Percentiles rank a stretch among this genome's conserved stretches.
phyloP scores from a whole-genome alignment of 37 sponge, comb jelly and placozoan genomes.

The Cladorhizidae sp. region DNA sequence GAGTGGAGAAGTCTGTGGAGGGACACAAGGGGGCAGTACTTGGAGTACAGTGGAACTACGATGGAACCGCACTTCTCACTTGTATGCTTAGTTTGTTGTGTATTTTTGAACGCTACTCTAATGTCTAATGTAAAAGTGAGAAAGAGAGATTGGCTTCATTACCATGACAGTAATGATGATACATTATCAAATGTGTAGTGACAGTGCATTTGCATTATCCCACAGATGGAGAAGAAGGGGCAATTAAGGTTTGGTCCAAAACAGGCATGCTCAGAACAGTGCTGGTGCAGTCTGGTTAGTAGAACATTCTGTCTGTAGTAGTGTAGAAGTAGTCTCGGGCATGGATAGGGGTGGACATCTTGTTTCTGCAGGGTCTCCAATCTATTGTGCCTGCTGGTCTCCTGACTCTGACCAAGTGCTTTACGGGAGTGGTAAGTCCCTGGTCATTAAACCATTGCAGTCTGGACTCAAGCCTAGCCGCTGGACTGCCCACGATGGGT shows the following conservation, averaged over 20 bases:
- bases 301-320: not conserved
- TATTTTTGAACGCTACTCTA: not conserved
- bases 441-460: conserved; percentile 89
- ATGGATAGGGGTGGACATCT: conserved; percentile 14
- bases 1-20: conserved; percentile 91
- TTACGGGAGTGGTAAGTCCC: conserved; percentile 77
- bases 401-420: conserved; percentile 92
- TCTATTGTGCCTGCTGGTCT: conserved; percentile 89
- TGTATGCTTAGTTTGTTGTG: conserved; percentile 27
- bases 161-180: no score
- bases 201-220: not conserved
- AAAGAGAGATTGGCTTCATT: no score
- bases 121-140: not conserved
- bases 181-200: no score
- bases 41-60: conserved; percentile 78
- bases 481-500: conserved; percentile 98
- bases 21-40: conserved; percentile 97
- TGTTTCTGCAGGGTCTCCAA: conserved; percentile 65
- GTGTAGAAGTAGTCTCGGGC: no score
- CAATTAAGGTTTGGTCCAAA: conserved; percentile 93
- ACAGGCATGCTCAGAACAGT: conserved; percentile 90
- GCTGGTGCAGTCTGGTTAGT: conserved; percentile 80
- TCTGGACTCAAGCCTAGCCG: conserved; percentile 79
- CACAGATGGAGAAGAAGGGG: conserved; percentile 96
- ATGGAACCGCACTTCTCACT: conserved; percentile 87